These are phyloP conservation scores for Ictidomys tridecemlineatus DNA, from an alignment of 2,113 vertebrate genomes.

Conservation along the genomic window DNA sequence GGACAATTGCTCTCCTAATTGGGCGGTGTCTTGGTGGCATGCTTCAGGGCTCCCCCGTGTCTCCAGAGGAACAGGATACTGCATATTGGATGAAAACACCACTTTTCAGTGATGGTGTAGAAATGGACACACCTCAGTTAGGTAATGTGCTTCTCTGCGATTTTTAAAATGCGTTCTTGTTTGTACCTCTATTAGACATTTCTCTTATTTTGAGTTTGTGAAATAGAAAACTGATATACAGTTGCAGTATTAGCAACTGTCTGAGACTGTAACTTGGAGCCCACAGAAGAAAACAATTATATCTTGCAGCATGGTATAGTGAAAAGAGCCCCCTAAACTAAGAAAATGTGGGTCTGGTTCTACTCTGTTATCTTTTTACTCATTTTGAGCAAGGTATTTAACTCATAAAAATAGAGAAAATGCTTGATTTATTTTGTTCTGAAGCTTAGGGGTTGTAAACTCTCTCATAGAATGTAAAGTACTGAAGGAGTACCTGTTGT, in stretches of 20 bases:
- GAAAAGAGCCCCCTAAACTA: background rate
- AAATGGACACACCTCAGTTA: slow-evolving; percentile 95
- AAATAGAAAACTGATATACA: slow-evolving; percentile 1
- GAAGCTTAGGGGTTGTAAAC: background rate
- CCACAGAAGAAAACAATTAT: slow-evolving; percentile 24
- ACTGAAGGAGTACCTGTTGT: background rate
- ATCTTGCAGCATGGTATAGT: background rate
- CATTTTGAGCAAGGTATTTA: slow-evolving; percentile 30
- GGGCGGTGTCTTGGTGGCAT: slow-evolving; percentile 97
- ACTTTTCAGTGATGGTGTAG: slow-evolving; percentile 96
- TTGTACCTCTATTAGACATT: background rate
- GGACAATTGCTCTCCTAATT: slow-evolving; percentile 95
- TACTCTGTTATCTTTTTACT: background rate
- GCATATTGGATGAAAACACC: slow-evolving; percentile 97
- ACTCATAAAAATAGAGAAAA: slow-evolving; percentile 33
- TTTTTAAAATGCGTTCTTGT: slow-evolving; percentile 18
- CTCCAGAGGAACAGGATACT: slow-evolving; percentile 95
- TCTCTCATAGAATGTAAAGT: background rate
- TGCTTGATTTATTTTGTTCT: slow-evolving; percentile 35
- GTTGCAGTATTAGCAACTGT: background rate
- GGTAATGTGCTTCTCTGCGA: slow-evolving; percentile 87
- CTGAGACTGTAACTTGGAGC: slow-evolving; percentile 12
- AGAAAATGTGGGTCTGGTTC: background rate
- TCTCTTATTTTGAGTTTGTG: slow-evolving; percentile 8
- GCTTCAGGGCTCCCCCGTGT: slow-evolving; percentile 95